These are phyloP conservation scores for Drosophila rubida DNA, from an alignment of 2,888 invertebrate genomes.

Conservation along the genomic window DNA sequence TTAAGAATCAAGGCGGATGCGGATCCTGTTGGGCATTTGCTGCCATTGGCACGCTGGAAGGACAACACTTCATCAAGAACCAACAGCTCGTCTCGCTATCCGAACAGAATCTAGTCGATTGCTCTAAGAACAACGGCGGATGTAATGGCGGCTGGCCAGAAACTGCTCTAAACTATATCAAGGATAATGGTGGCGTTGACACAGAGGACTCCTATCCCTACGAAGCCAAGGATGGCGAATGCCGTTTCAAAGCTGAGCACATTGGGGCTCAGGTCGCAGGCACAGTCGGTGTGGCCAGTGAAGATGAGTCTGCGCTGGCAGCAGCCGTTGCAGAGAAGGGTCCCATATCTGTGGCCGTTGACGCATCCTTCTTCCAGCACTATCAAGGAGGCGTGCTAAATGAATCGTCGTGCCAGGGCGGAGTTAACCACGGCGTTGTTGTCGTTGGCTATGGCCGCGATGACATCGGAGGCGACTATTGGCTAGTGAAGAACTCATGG, in stretches of 20 bases:
- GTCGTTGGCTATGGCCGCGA: slow-evolving; percentile 11
- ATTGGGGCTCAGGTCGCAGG: slow-evolving; percentile 3
- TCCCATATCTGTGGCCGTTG: slow-evolving; percentile 9
- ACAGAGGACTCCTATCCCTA: slow-evolving; percentile 87
- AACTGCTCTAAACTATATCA: not conserved
- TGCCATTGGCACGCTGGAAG: slow-evolving; percentile 9
- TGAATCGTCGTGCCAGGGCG: not conserved
- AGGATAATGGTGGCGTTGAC: slow-evolving; percentile 81
- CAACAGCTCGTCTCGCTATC: slow-evolving; percentile 6
- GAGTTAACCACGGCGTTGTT: slow-evolving; percentile 12
- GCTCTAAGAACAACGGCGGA: slow-evolving; percentile 3
- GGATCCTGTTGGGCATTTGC: slow-evolving; percentile 34
- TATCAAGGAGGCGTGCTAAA: not conserved
- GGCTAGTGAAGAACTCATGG: slow-evolving; percentile 24
- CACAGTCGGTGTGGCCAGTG: not conserved
- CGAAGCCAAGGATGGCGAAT: slow-evolving; percentile 94
- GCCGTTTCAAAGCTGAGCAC: slow-evolving; percentile 87
- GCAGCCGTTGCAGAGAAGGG: slow-evolving; percentile 12
- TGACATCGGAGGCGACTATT: not conserved
- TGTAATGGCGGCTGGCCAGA: slow-evolving; percentile 20
- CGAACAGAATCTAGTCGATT: slow-evolving; percentile 87
- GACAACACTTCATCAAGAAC: slow-evolving; percentile 14
- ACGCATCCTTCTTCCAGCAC: slow-evolving; percentile 3
- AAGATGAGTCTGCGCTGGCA: not conserved
- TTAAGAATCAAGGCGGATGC: slow-evolving; percentile 18